These are phyloP conservation scores for Cryptoprocta ferox DNA, from an alignment of 2,797 vertebrate genomes.

Conservation along the genomic window DNA sequence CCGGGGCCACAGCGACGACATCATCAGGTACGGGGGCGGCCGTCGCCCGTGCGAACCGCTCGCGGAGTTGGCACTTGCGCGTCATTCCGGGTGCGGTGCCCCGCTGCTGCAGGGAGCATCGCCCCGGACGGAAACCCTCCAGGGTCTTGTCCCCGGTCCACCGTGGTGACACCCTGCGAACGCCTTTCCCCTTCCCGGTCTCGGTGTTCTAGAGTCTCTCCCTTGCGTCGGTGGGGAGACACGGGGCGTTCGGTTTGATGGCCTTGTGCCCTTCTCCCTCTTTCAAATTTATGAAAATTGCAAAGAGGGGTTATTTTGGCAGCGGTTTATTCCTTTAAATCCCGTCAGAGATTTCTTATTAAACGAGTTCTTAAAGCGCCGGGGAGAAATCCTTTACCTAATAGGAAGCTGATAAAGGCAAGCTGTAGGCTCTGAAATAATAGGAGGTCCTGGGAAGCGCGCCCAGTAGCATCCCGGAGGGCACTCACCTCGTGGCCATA, in stretches of 20 bases:
- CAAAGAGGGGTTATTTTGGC: neutral
- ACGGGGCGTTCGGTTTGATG: neutral
- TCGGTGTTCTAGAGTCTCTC: neutral
- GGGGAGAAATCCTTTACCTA: neutral
- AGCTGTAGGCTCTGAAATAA: neutral
- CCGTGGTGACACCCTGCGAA: fast-evolving
- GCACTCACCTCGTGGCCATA: neutral
- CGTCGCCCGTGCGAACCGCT: neutral
- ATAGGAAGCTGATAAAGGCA: neutral
- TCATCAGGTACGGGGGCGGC: conserved; percentile 93
- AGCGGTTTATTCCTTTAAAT: neutral
- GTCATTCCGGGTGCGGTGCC: neutral
- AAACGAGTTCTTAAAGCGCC: neutral
- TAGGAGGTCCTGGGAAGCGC: neutral
- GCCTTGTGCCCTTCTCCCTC: neutral
- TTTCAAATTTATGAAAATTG: neutral
- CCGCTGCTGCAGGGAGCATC: neutral
- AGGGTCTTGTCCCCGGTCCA: neutral
- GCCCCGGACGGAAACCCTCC: neutral
- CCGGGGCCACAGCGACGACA: conserved; percentile 99
- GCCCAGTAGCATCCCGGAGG: neutral
- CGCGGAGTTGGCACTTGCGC: neutral
- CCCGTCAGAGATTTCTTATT: neutral
- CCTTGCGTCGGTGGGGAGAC: neutral
- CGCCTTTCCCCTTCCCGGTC: neutral